Percentiles rank a stretch among this genome's conserved stretches.
phyloP scores from a whole-genome alignment of 2,113 vertebrate species.

The Meles meles region DNA sequence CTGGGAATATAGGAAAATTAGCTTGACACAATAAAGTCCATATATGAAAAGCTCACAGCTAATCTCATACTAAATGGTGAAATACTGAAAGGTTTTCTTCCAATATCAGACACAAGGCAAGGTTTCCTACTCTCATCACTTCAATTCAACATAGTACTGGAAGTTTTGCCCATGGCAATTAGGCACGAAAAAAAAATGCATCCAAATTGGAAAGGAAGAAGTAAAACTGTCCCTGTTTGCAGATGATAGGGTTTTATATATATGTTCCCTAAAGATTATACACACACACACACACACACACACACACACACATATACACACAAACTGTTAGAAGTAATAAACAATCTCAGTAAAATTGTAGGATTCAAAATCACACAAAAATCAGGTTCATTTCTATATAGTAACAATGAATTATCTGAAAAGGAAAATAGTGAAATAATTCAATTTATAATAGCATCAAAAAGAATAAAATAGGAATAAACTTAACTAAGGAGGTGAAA shows the following conservation, averaged over 20 bases:
- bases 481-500: not conserved
- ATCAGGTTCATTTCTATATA: not conserved
- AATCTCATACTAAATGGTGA: not conserved
- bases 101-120: not conserved
- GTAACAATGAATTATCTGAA: not conserved
- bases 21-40: not conserved
- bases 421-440: not conserved
- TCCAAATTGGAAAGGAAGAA: not conserved
- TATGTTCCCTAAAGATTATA: not conserved
- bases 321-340: not conserved
- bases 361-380: not conserved
- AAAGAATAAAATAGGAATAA: not conserved
- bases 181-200: not conserved
- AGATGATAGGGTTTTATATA: not conserved
- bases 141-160: not conserved
- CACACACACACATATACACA: not conserved
- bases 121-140: not conserved
- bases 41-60: not conserved
- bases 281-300: not conserved
- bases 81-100: not conserved
- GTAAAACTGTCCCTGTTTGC: not conserved
- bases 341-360: not conserved
- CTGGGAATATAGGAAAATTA: not conserved
- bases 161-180: not conserved
- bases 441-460: not conserved